Base-by-base conservation (phyloP, 2,797 vertebrate species). In the Knipowitschia caucasica region DNA sequence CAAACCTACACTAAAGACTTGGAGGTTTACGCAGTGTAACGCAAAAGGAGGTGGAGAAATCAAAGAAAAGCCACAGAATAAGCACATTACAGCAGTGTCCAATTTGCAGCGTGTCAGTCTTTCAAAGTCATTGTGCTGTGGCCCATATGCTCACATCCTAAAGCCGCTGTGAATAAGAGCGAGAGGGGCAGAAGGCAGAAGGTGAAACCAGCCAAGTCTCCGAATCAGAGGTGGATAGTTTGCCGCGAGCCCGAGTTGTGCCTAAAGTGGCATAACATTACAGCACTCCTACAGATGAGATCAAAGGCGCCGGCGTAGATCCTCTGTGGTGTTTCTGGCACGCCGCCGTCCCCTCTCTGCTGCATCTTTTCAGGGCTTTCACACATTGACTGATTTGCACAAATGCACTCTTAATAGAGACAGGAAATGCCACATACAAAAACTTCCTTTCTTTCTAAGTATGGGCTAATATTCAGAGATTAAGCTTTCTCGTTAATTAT, bases 401-500 rank as follows among this genome's bases (percentile, higher is more conserved):
- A 83, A 83, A 87, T 82, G 78, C 81, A 85, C 79, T 81, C 78
- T 83, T 87, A 86, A 88, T 86, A 79, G 86, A 89, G 81, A 89
- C 85, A 89, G 85, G 88, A 90, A 90, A 89, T 84, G 80, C 74
- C 75, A 82, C 81, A 81, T 85, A 88, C 86, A 86, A 89, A 90
- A 91, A 92, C 86, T 92, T 93, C 88, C 89, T 94, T 94, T 94
- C 89, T 93, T 90, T 93, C 85, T 88, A 87, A 89, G 86, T 90
- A 89, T 77, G 91, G 91, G 84, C 90, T 92, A 91, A 88, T 93
- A 94, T 91, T 96, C 92, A 90, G 92, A 91, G 92, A 92, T 91
- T 94, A 93, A 93, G 94, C 90, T 87, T 92, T 95, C 91, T 92
- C 79, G 86, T 94, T 93, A 95, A 95, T 96, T 94, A 95, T 95